phyloP scores from a whole-genome alignment of 2,888 invertebrate species.

The Amphipyra berbera region DNA sequence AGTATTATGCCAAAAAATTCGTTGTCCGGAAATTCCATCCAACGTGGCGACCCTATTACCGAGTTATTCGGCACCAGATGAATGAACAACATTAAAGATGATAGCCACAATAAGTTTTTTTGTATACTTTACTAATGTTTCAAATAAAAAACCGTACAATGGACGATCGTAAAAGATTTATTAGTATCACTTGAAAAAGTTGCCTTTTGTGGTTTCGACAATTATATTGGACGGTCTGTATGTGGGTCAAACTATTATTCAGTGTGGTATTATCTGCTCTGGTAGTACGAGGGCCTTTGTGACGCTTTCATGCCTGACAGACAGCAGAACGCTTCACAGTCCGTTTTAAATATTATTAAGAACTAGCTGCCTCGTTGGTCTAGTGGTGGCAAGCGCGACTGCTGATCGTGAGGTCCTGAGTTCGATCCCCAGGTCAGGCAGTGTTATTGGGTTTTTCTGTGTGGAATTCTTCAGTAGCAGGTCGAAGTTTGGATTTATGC shows the following conservation, averaged over 20 bases:
- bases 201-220: slow-evolving; percentile 30
- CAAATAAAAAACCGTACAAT: slow-evolving; percentile 41
- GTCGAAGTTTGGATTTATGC: too few species aligned
- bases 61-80: slow-evolving; percentile 42
- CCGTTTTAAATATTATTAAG: background rate
- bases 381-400: too few species aligned
- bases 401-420: too few species aligned
- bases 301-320: background rate
- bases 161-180: slow-evolving; percentile 42
- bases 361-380: too few species aligned
- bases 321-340: background rate
- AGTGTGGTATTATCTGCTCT: background rate
- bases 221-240: slow-evolving; percentile 6
- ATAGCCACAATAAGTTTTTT: slow-evolving; percentile 45
- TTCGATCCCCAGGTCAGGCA: too few species aligned
- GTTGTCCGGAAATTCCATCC: slow-evolving; percentile 7
- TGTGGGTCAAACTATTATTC: slow-evolving; percentile 33
- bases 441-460: too few species aligned
- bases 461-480: too few species aligned
- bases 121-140: slow-evolving; percentile 39
- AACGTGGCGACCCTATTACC: slow-evolving; percentile 23
- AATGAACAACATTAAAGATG: slow-evolving; percentile 47
- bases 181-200: slow-evolving; percentile 32
- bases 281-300: background rate
- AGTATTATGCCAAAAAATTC: background rate